Base-by-base conservation (phyloP, 2,797 vertebrate genomes). In the Hylomyscus alleni region DNA sequence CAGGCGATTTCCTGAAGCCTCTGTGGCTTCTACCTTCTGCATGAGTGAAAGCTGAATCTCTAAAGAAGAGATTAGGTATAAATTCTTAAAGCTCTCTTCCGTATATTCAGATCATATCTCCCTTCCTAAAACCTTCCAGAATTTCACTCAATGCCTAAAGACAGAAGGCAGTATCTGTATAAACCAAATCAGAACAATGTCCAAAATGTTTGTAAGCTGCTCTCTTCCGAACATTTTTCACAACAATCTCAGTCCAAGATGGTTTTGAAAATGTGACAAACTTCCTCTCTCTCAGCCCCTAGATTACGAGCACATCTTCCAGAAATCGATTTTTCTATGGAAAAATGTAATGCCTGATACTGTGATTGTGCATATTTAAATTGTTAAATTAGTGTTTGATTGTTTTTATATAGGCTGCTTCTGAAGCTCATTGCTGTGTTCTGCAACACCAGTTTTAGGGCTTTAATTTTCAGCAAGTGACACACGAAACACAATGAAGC, bases 401-500 rank as follows among this genome's bases (percentile, higher is more conserved):
- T 86, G 20, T 37, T 86, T 93, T 58, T 50, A 37, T 62, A 52
- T 5, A 37, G 40, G 13, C 40, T 44, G 11, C 73, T 91, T 81
- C 47, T 67, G 26, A 90, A 77, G 44, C 20, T 76, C 4, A 77
- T 56, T 80, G 12, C 17, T 34, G 17, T n/a, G 6, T 6, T 77
- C 5, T 47, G 29, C 20, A 81, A 20, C 40, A 62, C 12, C 24
- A 40, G 81, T 29, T 89, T 14, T 31, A 83, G 0, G 17, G 34
- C 19, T 69, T 50, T 26, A 73, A 52, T 95, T 81, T 90, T 92
- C 56, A 96, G 54, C 81, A 93, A 89, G 82, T 76, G 29, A 65
- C 84, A 37, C 15, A 50, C 78, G 44, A 29, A n/a, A 52, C 44
- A n/a, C 44, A 76, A 47, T 62, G 11, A 37, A 58, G 72, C 19